Base-by-base conservation (phyloP, 2,888 invertebrate species). In the Eristalis arbustorum region DNA sequence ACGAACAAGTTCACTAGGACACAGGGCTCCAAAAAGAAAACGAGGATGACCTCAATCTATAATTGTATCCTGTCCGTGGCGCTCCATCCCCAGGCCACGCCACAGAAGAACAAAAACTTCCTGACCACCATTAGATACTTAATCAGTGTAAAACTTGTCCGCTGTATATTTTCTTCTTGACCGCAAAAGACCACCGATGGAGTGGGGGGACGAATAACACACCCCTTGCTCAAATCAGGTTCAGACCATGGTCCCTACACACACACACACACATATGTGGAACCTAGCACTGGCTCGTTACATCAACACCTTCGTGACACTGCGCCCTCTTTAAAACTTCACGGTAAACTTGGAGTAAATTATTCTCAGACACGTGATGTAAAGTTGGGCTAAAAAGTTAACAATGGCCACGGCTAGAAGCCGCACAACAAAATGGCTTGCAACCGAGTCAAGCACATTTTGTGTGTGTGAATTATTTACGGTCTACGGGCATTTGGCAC, bases 231-330 rank as follows among this genome's bases (percentile, higher is more conserved):
- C 13, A 3, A 37, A 13, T 37, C 37, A 13, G 37, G 37, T 37
- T 37, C 37, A 37, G 37, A 2, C 37, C 37, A 13, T 37, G 37
- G 23, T 23, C 23, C 57, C 22, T 13, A 22, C 57, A 59, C 31
- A 31, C 8, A n/a, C n/a, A n/a, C n/a, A n/a, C n/a, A n/a, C n/a
- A n/a, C 59, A 8, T 64, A 34, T 37, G 49, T n/a, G 64, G 31
- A 22, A 34, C 37, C 64, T 64, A 64, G 28, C 28, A 14, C 18
- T 18, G 11, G 25, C 25, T 10, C 25, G 40, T 85, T 82, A 75
- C 71, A 87, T 87, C 75, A 87, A 79, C 87, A 87, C 82, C 75
- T 87, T 83, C 78, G 83, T 83, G 87, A 83, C 78, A 83, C 83
- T 78, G 78, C 75, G 74, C 83, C 83, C 79, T 79, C 71, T 75